Evolutionary conservation across 2,797 vertebrate species (phyloP).

Genomic region (Coreius guichenoti): DNA sequence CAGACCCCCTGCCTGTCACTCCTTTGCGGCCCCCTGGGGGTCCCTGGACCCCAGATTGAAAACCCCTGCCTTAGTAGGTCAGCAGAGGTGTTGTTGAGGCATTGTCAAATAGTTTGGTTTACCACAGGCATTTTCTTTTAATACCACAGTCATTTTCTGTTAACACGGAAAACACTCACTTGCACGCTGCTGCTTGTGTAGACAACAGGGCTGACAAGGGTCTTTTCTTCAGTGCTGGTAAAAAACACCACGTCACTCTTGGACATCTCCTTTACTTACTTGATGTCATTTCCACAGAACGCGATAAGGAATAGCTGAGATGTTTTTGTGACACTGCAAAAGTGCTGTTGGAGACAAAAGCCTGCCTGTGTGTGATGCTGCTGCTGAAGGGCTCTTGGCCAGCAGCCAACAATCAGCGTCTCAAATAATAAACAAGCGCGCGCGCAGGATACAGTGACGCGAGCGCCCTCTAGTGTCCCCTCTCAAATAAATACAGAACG

Average conservation of each 20-base stretch:
- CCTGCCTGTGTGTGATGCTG: constrained; percentile 32
- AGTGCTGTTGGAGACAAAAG: constrained; percentile 46
- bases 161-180: not conserved
- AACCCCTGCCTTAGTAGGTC: not conserved
- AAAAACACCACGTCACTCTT: constrained; percentile 16
- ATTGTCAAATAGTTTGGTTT: not conserved
- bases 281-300: constrained; percentile 3
- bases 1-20: too few relatives aligned
- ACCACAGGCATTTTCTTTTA: not conserved
- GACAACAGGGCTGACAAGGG: constrained; percentile 9
- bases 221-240: constrained; percentile 3
- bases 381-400: constrained; percentile 46
- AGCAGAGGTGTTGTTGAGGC: not conserved
- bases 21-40: too few relatives aligned
- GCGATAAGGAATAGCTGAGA: constrained; percentile 40
- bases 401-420: constrained; percentile 29
- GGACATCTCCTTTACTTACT: constrained; percentile 20
- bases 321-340: constrained; percentile 51
- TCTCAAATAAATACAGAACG: not conserved
- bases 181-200: not conserved
- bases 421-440: constrained; percentile 23
- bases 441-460: constrained; percentile 24
- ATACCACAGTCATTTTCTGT: not conserved
- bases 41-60: too few relatives aligned
- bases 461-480: constrained; percentile 61